These are phyloP conservation scores for Myanophis thanlyinensis DNA, from an alignment of 2,113 vertebrate species.

Conservation along the genomic window DNA sequence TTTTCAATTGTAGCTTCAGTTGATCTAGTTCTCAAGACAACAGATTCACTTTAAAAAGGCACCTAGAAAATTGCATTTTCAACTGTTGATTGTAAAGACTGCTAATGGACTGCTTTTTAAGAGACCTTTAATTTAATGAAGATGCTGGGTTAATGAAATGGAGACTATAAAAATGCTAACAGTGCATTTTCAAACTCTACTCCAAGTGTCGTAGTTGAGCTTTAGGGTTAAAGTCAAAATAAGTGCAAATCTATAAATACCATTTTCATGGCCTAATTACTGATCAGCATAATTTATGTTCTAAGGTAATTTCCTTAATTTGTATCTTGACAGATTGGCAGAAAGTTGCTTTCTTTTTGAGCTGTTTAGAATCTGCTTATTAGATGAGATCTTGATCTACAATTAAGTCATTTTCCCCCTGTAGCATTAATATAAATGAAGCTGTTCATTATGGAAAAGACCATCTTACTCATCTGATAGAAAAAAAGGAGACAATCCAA, in stretches of 20 bases:
- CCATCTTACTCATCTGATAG: conserved; percentile 58
- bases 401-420: conserved; percentile 69
- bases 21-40: not conserved
- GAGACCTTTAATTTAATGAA: conserved; percentile 59
- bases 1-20: not conserved
- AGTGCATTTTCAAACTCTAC: conserved; percentile 43
- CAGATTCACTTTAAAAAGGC: not conserved
- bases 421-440: conserved; percentile 67
- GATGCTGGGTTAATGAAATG: conserved; percentile 65
- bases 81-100: conserved; percentile 47
- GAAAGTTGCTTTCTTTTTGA: conserved; percentile 58
- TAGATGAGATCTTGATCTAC: conserved; percentile 72
- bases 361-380: conserved; percentile 65
- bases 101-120: conserved; percentile 49
- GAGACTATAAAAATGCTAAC: conserved; percentile 50
- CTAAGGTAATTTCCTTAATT: conserved; percentile 70
- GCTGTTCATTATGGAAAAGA: conserved; percentile 63
- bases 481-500: conserved; percentile 51
- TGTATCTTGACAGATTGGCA: conserved; percentile 66
- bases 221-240: conserved; percentile 58
- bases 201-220: conserved; percentile 54
- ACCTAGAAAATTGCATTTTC: not conserved
- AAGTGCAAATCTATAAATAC: conserved; percentile 58
- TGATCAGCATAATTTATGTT: conserved; percentile 73
- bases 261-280: conserved; percentile 64